Evolutionary conservation across 2,888 invertebrate species (phyloP), one percentile per base, ranked within the genome.

Genomic region (Protula sp.): DNA sequence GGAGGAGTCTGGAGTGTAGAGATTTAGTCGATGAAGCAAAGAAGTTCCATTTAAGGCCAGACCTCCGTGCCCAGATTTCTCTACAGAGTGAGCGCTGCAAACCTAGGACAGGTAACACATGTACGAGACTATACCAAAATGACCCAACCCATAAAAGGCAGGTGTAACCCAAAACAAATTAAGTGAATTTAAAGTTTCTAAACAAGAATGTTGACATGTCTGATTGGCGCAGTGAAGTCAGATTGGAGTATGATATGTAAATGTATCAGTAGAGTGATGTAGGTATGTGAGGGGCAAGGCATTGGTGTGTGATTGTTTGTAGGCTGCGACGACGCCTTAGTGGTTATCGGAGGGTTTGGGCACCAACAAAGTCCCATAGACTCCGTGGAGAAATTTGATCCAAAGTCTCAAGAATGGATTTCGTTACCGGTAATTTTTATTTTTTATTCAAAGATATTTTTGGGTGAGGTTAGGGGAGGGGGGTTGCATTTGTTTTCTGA

Each of bases 21-120:
- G 79, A 79, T 59, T 65, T 79, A 22, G 61, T 79, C 5, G 79
- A 79, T 65, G 79, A 78, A 64, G 79, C 79, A 0, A 79, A 79
- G 60, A 74, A 72, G 54, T 79, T 70, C 58, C 78, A 78, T 65
- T 66, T 79, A 5, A 64, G 79, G 30, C 79, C 79, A 38, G 79
- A 79, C 58, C 68, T 79, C n/a, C 62, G 79, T n/a, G 58, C 65
- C 3, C 60, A 70, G 55, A 76, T 79, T 14, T 38, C 38, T 38
- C 9, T 19, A 77, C 71, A 67, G 48, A 74, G 74, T 26, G 63
- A 69, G 2, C 63, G 75, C 47, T 75, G 74, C 29, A 71, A 67
- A 57, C 72, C 73, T 4, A 64, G 77, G 55, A 70, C 71, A 60
- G 77, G 76, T 77, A 55, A 47, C 14, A 29, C 4, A 1, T 2